Percentiles rank a stretch among this genome's conserved stretches.
These are phyloP conservation scores for Autographa gamma DNA, from an alignment of 2,888 invertebrate genomes.

Conservation along the genomic window DNA sequence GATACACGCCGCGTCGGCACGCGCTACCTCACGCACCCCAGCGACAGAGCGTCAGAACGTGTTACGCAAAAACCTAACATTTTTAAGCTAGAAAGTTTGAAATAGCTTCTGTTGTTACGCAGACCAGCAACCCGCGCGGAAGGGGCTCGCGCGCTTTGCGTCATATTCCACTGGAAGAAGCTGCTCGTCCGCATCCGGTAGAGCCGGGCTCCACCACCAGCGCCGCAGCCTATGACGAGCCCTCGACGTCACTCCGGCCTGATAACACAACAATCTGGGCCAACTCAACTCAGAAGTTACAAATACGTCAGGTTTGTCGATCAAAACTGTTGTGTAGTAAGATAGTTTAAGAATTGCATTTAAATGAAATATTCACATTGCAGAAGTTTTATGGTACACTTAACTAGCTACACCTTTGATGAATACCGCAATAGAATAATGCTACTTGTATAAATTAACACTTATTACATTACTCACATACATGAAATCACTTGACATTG, in stretches of 20 bases:
- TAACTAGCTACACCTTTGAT: not conserved
- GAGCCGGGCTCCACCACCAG: slow-evolving; percentile 11
- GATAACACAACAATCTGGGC: not conserved
- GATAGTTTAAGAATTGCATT: not conserved
- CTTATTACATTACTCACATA: too few species aligned
- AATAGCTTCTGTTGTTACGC: slow-evolving; percentile 12
- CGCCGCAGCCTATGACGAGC: not conserved
- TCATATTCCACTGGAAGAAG: slow-evolving; percentile 69
- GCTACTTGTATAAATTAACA: too few species aligned
- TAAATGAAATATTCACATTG: not conserved
- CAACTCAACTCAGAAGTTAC: not conserved
- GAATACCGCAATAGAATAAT: too few species aligned
- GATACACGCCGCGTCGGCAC: too few species aligned
- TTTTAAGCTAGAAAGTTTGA: not conserved
- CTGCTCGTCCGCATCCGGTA: slow-evolving; percentile 69
- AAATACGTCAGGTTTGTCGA: not conserved
- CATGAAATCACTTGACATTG: too few species aligned
- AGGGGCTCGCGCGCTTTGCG: slow-evolving; percentile 52
- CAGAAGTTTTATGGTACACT: not conserved
- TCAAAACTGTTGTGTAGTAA: not conserved
- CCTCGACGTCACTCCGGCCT: not conserved
- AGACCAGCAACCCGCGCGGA: slow-evolving; percentile 57
- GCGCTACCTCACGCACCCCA: too few species aligned
- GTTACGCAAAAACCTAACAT: too few species aligned
- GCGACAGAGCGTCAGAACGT: too few species aligned